Percentiles rank a stretch among this genome's conserved stretches.
Conservation (phyloP, 2,113 vertebrate species). For the Serinus canaria region DNA sequence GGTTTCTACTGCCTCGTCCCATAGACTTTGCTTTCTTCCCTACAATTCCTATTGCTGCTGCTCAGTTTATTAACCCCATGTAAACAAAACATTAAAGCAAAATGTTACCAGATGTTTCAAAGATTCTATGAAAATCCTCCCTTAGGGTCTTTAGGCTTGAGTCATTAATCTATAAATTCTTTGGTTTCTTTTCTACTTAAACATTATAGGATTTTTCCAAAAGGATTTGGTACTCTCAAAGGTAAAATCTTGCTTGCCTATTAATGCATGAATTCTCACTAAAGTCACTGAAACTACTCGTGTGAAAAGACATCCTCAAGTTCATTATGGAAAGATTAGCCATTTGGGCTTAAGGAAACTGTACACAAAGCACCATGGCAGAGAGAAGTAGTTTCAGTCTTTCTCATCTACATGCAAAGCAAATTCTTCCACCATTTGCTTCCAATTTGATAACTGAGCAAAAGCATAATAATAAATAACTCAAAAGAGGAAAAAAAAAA, state of each 20-base stretch:
- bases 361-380: accelerated
- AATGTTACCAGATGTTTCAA: constrained; percentile 60
- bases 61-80: constrained; percentile 46
- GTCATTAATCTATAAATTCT: constrained; percentile 39
- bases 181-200: constrained; percentile 34
- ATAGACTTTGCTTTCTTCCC: not conserved
- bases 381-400: not conserved
- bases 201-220: constrained; percentile 30
- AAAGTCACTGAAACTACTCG: constrained; percentile 6
- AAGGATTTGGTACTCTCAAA: constrained; percentile 45
- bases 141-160: constrained; percentile 15
- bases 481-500: not conserved
- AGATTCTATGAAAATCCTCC: constrained; percentile 27
- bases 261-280: constrained; percentile 40
- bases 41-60: not conserved
- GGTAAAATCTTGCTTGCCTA: not conserved
- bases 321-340: constrained; percentile 41
- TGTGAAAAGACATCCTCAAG: constrained; percentile 17
- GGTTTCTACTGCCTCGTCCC: not conserved
- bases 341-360: constrained; percentile 28
- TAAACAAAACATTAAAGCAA: constrained; percentile 55
- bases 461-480: constrained; percentile 29
- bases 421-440: constrained; percentile 45
- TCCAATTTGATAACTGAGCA: constrained; percentile 23
- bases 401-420: constrained; percentile 36